Percentiles rank a stretch among this genome's conserved stretches.
phyloP scores from a whole-genome alignment of 2,113 vertebrate genomes.

The Phalacrocorax aristotelis region DNA sequence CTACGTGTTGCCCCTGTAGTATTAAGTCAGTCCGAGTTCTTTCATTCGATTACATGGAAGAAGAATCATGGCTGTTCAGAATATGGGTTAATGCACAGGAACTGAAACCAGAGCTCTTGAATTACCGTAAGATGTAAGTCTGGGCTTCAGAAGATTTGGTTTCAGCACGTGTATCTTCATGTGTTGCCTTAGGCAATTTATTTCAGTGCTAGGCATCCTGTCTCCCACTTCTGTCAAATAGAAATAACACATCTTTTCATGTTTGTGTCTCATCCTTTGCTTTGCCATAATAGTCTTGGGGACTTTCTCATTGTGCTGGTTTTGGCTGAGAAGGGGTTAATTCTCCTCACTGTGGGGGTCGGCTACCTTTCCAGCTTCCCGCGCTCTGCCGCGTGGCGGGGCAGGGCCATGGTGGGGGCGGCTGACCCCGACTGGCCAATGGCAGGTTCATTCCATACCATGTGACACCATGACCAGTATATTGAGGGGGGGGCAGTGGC shows the following conservation, averaged over 20 bases:
- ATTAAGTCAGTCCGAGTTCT: not conserved
- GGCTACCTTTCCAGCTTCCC: no score
- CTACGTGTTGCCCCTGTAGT: not conserved
- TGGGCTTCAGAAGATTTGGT: not conserved
- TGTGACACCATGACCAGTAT: no score
- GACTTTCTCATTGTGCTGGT: no score
- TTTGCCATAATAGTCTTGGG: not conserved
- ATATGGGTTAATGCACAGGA: not conserved
- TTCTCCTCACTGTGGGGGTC: no score
- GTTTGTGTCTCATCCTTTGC: not conserved
- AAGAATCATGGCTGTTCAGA: not conserved
- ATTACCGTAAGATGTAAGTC: not conserved
- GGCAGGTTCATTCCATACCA: no score
- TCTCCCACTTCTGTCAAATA: conserved; percentile 23
- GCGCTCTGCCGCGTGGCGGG: no score
- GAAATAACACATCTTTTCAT: not conserved
- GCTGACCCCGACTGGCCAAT: no score
- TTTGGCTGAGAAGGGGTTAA: no score
- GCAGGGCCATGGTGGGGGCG: no score
- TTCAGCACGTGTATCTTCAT: not conserved
- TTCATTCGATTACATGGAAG: not conserved
- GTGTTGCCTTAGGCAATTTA: not conserved
- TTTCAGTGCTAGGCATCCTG: not conserved
- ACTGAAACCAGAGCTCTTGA: not conserved
- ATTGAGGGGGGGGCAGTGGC: no score